These are phyloP conservation scores for Podocnemis expansa DNA, from an alignment of 2,113 vertebrate species.

Conservation along the genomic window DNA sequence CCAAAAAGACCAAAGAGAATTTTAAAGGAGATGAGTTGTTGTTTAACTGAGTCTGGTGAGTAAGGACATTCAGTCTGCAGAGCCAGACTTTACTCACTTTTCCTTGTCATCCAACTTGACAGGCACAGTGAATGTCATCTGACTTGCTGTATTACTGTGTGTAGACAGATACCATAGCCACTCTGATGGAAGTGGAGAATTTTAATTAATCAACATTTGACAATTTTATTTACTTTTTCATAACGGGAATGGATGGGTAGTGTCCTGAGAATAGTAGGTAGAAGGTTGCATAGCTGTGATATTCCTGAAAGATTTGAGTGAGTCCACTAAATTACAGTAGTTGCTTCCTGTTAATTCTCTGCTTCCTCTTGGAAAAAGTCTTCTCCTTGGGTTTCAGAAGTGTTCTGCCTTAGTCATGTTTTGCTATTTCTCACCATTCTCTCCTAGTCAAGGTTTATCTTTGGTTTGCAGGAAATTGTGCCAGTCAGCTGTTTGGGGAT, in stretches of 20 bases:
- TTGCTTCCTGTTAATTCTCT: not conserved
- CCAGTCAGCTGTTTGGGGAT: not conserved
- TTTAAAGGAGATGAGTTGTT: not conserved
- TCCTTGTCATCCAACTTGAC: not conserved
- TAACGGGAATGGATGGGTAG: not conserved
- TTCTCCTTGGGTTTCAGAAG: not conserved
- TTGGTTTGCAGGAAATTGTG: constrained; percentile 19
- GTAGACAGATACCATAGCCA: not conserved
- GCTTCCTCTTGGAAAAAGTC: not conserved
- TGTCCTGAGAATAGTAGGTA: not conserved
- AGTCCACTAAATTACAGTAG: accelerated
- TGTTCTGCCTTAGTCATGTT: constrained; percentile 1
- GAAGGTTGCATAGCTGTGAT: not conserved
- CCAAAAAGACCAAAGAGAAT: not conserved
- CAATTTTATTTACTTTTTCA: not conserved
- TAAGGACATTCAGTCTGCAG: not conserved
- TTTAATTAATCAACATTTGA: not conserved
- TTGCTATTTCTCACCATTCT: not conserved
- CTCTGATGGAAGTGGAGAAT: not conserved
- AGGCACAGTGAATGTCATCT: not conserved
- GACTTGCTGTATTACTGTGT: not conserved
- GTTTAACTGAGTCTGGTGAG: not conserved
- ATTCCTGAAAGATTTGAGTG: not conserved
- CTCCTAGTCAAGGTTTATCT: not conserved
- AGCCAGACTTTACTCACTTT: not conserved